These are phyloP conservation scores for Hycleus phaleratus DNA, from an alignment of 1,140 invertebrate species.

Conservation along the genomic window DNA sequence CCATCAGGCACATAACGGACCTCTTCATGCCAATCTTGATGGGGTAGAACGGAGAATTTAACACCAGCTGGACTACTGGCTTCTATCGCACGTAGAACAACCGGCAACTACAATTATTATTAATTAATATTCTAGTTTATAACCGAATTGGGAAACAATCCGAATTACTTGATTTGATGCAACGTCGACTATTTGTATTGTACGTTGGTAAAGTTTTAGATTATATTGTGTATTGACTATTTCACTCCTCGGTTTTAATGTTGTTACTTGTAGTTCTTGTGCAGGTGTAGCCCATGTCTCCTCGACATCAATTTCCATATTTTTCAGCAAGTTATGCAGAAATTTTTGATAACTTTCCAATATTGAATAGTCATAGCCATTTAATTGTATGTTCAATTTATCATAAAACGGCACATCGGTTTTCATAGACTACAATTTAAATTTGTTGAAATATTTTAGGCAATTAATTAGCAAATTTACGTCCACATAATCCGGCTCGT, in stretches of 20 bases:
- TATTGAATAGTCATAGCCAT: constrained; percentile 71
- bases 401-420: constrained; percentile 65
- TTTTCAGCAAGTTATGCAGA: constrained; percentile 62
- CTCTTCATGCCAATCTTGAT: constrained; percentile 51
- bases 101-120: constrained; percentile 42
- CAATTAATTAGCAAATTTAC: constrained; percentile 44
- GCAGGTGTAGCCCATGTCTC: constrained; percentile 69
- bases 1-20: constrained; percentile 71
- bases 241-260: constrained; percentile 58
- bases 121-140: neutral
- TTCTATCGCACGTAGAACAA: constrained; percentile 64
- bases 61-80: constrained; percentile 68
- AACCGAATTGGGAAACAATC: neutral
- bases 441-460: constrained; percentile 22
- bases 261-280: constrained; percentile 57
- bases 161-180: constrained; percentile 27
- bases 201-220: constrained; percentile 69
- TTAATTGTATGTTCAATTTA: constrained; percentile 68
- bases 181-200: constrained; percentile 53
- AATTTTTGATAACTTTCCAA: constrained; percentile 73
- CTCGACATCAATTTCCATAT: constrained; percentile 67
- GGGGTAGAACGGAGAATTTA: constrained; percentile 53
- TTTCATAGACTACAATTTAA: constrained; percentile 49
- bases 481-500: constrained; percentile 51
- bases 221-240: constrained; percentile 61